Evolutionary conservation across 2,113 vertebrate species (phyloP), one percentile per base, ranked within the genome.

Genomic region (Morone saxatilis): DNA sequence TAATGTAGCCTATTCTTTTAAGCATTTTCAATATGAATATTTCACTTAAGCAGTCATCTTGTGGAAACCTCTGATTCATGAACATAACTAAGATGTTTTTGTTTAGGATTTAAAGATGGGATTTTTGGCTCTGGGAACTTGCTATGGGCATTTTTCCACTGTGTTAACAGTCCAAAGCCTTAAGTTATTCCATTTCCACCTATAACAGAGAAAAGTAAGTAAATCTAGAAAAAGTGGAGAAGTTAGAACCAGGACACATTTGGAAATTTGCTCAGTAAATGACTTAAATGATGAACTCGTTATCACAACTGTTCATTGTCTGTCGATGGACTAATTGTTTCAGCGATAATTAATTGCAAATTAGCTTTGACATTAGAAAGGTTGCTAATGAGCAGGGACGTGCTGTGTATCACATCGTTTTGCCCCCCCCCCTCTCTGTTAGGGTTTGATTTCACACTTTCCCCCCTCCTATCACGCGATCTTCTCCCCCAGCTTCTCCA

Each of bases 291-390:
- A 60, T 41, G 10, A 38, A 56, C 14, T 78, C 9, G 48, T 74
- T 70, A 70, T 60, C 51, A 41, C 57, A 31, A 9, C 50, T 54
- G 41, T 38, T 78, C 7, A 36, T 38, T 54, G 63, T 62, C 57
- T 50, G 3, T 57, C 20, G 13, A n/a, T 56, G 1, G 5, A 25
- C 43, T 66, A 66, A 22, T 7, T 66, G 20, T 45, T 66, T 66
- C 20, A 45, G n/a, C 56, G 53, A 1, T 62, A 54, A 53, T 57
- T 76, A 20, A 74, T 56, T 76, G 19, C 59, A 81, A 61, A 54
- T 81, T 31, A 45, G 7, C 11, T 25, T 25, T 0, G 60, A 80
- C 31, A 25, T 3, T 0, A 40, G 16, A 56, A 19, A 73, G 48
- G 48, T 70, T 54, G 31, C 10, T 20, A 16, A 2, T 1, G 45